A percentile compares a stretch with the other conserved stretches of the same genome.
phyloP scores from a whole-genome alignment of 1,140 invertebrate genomes.

The Drosophila grimshawi region DNA sequence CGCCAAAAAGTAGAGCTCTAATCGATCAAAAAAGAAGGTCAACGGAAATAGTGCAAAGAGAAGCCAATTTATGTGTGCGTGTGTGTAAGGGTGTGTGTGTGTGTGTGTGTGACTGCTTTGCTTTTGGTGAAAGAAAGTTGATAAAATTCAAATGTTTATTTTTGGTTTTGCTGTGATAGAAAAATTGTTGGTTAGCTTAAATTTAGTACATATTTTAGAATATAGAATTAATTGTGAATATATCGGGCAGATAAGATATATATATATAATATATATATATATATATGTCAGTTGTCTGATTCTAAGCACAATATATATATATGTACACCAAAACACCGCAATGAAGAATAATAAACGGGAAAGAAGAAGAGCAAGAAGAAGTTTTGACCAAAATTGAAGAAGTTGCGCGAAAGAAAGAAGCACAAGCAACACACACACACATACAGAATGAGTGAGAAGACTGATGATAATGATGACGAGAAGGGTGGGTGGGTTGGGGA shows the following conservation, averaged over 20 bases:
- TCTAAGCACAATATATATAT: background rate
- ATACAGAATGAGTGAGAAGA: background rate
- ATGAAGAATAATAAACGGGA: constrained; percentile 2
- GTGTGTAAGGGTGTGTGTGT: constrained; percentile 10
- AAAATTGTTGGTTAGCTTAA: constrained; percentile 71
- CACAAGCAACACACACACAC: constrained; percentile 7
- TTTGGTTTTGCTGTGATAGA: constrained; percentile 55
- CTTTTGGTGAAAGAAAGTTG: constrained; percentile 5
- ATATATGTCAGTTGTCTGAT: constrained; percentile 7
- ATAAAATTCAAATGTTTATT: constrained; percentile 9
- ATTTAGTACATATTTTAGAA: constrained; percentile 60
- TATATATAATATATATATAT: constrained; percentile 1
- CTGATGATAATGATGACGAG: background rate
- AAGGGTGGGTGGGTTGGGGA: background rate
- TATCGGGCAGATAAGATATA: too few species aligned
- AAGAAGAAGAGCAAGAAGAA: constrained; percentile 21
- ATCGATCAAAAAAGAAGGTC: constrained; percentile 9
- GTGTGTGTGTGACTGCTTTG: background rate
- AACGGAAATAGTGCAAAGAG: constrained; percentile 17
- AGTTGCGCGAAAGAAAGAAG: constrained; percentile 6
- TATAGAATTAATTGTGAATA: constrained; percentile 30
- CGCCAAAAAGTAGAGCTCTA: background rate
- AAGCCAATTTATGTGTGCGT: constrained; percentile 33
- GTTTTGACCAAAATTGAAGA: background rate
- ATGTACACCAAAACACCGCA: constrained; percentile 36